Conservation (phyloP, 2,113 vertebrate species). For the Sinocyclocheilus anshuiensis region DNA sequence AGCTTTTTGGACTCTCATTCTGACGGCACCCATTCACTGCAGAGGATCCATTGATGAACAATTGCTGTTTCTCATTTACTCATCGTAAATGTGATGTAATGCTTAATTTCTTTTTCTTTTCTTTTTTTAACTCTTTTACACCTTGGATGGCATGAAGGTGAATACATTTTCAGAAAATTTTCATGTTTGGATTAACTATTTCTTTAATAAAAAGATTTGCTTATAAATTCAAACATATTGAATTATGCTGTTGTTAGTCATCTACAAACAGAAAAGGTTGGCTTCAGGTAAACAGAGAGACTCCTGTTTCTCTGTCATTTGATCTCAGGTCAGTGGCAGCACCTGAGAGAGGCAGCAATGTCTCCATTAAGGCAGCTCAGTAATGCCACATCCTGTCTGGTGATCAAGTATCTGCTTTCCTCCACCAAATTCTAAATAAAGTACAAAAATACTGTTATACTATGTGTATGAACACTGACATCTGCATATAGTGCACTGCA, state of each 20-base stretch:
- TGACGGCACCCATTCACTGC: too few relatives aligned
- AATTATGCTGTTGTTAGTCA: not conserved
- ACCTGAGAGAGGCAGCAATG: slow-evolving; percentile 78
- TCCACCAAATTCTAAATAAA: slow-evolving; percentile 74
- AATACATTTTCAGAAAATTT: too few relatives aligned
- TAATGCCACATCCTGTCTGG: slow-evolving; percentile 76
- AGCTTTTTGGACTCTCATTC: too few relatives aligned
- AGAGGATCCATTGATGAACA: too few relatives aligned
- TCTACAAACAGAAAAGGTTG: not conserved
- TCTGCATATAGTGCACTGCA: not conserved
- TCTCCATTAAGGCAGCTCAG: slow-evolving; percentile 74
- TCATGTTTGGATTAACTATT: too few relatives aligned
- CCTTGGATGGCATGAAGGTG: too few relatives aligned
- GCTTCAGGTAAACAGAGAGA: not conserved
- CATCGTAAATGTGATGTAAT: too few relatives aligned
- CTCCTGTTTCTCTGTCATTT: slow-evolving; percentile 10
- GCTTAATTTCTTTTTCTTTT: too few relatives aligned
- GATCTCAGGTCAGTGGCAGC: slow-evolving; percentile 40
- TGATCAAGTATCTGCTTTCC: slow-evolving; percentile 80
- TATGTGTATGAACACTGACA: not conserved
- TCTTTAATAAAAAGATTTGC: not conserved
- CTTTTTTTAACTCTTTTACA: too few relatives aligned
- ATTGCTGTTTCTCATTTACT: too few relatives aligned
- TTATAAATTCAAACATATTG: not conserved
- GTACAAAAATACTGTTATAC: slow-evolving; percentile 6